These are phyloP conservation scores for Eupeodes luniger DNA, from an alignment of 2,888 invertebrate genomes.

Conservation along the genomic window DNA sequence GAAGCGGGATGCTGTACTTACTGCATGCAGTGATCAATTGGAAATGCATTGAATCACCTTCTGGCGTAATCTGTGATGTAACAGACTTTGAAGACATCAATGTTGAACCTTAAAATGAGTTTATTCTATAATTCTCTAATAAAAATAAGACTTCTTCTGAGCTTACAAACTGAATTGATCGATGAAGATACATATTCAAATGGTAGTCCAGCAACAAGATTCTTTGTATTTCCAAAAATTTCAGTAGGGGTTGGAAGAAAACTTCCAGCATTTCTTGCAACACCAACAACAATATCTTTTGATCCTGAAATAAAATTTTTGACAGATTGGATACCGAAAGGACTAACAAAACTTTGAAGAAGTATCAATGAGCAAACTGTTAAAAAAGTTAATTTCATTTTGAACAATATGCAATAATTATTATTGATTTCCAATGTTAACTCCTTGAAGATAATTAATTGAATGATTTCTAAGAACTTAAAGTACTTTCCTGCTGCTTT, in stretches of 20 bases:
- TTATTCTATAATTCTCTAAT: not conserved
- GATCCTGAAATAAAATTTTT: conserved; percentile 76
- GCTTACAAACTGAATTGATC: conserved; percentile 81
- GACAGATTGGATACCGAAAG: conserved; percentile 37
- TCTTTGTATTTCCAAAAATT: conserved; percentile 80
- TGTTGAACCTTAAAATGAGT: conserved; percentile 79
- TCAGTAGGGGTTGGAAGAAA: conserved; percentile 74
- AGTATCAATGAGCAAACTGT: conserved; percentile 1
- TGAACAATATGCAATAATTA: not conserved
- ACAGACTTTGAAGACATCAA: conserved; percentile 79
- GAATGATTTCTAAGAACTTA: not conserved
- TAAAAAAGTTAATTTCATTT: conserved; percentile 19
- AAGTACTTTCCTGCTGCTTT: not conserved
- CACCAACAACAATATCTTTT: conserved; percentile 75
- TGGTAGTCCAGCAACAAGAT: conserved; percentile 82
- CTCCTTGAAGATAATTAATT: not conserved
- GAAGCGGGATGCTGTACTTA: conserved; percentile 79
- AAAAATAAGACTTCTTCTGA: not conserved
- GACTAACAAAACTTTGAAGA: not conserved
- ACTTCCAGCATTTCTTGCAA: conserved; percentile 76
- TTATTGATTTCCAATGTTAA: not conserved
- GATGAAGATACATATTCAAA: conserved; percentile 80
- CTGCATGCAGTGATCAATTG: conserved; percentile 80
- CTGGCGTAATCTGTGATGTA: conserved; percentile 79
- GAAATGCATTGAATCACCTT: conserved; percentile 80